phyloP scores from a whole-genome alignment of 2,113 vertebrate genomes.

The Heliornis fulica region DNA sequence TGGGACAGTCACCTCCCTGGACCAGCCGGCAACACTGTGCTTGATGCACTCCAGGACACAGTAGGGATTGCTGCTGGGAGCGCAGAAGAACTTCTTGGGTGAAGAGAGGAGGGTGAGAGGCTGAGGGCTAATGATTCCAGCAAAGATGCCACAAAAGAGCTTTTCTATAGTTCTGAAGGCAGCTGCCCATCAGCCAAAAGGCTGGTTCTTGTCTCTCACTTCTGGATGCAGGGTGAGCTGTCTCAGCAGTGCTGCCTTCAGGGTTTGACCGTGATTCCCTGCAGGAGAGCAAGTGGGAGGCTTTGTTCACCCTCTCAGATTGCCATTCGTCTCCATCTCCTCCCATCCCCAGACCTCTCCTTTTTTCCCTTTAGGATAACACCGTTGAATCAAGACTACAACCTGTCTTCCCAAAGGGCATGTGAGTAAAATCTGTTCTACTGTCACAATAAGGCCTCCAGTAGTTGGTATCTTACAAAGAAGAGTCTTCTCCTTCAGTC shows the following conservation, averaged over 20 bases:
- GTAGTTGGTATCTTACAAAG: neutral
- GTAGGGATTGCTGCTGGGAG: neutral
- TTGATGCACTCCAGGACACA: no score
- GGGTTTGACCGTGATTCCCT: neutral
- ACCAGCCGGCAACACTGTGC: no score
- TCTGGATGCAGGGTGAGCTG: neutral
- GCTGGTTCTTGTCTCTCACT: neutral
- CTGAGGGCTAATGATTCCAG: neutral
- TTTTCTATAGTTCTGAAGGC: neutral
- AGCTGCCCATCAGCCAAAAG: neutral
- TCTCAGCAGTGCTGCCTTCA: neutral
- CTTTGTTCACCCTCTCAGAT: neutral
- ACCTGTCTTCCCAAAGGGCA: neutral
- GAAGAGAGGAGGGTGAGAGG: neutral
- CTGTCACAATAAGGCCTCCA: neutral
- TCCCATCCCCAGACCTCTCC: neutral
- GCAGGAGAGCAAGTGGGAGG: neutral
- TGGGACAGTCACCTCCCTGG: no score
- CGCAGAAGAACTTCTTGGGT: neutral
- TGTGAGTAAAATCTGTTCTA: neutral
- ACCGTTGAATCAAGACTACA: neutral
- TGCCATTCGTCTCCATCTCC: neutral
- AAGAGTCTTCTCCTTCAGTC: neutral
- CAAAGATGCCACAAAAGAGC: neutral
- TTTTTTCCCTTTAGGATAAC: neutral